A percentile compares a stretch with the other conserved stretches of the same genome.
These are phyloP conservation scores for Macrocentrus cingulum DNA, from an alignment of 1,140 invertebrate genomes.

Conservation along the genomic window DNA sequence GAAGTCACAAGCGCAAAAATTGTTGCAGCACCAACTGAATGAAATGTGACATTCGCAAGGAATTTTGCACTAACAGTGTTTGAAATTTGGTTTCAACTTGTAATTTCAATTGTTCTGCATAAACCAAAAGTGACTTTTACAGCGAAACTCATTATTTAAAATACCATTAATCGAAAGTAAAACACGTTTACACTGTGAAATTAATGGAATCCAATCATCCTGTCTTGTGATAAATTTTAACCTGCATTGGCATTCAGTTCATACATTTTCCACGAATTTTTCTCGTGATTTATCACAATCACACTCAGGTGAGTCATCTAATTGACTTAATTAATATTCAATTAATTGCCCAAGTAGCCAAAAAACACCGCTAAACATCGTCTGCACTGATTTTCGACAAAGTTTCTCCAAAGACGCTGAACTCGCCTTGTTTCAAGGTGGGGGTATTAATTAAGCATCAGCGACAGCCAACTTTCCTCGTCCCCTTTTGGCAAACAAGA, in stretches of 20 bases:
- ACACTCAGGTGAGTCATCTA: neutral
- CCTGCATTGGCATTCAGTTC: neutral
- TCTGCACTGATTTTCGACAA: neutral
- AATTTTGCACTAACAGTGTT: neutral
- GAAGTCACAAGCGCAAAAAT: neutral
- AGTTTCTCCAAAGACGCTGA: neutral
- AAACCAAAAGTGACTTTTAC: neutral
- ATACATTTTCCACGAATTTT: neutral
- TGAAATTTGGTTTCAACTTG: neutral
- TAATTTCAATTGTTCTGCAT: neutral
- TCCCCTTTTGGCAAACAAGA: neutral
- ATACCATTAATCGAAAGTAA: neutral
- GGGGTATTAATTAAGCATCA: constrained; percentile 1
- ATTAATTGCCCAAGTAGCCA: neutral
- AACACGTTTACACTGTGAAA: neutral
- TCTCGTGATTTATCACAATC: neutral
- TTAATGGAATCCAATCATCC: neutral
- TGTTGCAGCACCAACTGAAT: neutral
- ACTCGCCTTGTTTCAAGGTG: neutral
- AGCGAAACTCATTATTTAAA: neutral
- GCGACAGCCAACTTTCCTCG: neutral
- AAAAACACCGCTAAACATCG: neutral
- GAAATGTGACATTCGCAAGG: constrained; percentile 1
- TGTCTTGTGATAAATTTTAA: neutral
- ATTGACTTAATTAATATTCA: neutral